Evolutionary conservation across 2,113 vertebrate species (phyloP).

Genomic region (Tragelaphus scriptus): DNA sequence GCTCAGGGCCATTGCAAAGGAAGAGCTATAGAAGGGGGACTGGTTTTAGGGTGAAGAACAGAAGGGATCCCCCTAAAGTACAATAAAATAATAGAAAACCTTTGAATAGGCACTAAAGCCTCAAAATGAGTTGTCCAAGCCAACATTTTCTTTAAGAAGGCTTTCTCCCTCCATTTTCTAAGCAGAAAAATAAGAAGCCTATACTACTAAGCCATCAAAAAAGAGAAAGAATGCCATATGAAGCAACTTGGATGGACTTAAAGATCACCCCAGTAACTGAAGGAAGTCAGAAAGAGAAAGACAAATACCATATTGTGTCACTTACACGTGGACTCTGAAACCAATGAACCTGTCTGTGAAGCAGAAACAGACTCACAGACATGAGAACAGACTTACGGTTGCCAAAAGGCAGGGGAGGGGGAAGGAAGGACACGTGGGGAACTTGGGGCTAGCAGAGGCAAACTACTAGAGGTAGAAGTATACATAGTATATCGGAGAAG

Average conservation of each 20-base stretch:
- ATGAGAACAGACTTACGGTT: too few relatives aligned
- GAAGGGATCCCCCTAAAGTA: background rate
- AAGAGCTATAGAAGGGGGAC: background rate
- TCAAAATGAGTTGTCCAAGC: slow-evolving; percentile 19
- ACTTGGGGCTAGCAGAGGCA: too few relatives aligned
- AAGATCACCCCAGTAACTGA: background rate
- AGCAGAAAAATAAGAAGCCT: background rate
- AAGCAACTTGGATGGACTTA: background rate
- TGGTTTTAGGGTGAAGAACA: slow-evolving; percentile 31
- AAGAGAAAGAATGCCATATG: background rate
- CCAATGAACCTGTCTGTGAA: too few relatives aligned
- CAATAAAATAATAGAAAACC: background rate
- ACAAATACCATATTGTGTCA: too few relatives aligned
- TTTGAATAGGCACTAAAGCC: background rate
- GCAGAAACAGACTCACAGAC: too few relatives aligned
- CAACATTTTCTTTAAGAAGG: background rate
- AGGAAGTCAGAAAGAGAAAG: background rate
- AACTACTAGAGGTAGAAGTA: too few relatives aligned
- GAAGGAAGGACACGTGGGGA: too few relatives aligned
- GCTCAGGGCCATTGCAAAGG: background rate
- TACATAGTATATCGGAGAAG: too few relatives aligned
- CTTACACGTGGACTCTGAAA: too few relatives aligned
- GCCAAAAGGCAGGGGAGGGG: too few relatives aligned
- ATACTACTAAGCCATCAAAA: background rate
- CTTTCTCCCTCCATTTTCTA: background rate